Evolutionary conservation across 2,797 vertebrate species (phyloP), one percentile per base, ranked within the genome.

Genomic region (Pelochelys cantorii): DNA sequence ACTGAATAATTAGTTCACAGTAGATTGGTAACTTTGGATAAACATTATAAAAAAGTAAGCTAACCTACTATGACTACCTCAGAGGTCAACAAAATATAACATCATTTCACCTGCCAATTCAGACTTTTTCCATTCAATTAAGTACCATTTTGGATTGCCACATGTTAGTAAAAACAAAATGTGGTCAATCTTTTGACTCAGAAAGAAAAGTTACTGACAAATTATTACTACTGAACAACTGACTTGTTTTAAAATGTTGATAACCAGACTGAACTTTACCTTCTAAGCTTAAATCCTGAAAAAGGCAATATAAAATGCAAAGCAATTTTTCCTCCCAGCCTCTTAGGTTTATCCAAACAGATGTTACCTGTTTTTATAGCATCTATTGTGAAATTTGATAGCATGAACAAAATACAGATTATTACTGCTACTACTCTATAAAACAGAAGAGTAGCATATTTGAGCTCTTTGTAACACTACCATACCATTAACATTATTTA

Each of bases 171-270:
- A 5, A 89, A 79, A 88, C 81, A 93, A 92, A 1, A 91, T 27
- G 22, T 5, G 84, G 71, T 88, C 91, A 79, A 68, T 88, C 77
- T 60, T 37, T 27, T 5, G 1, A 81, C 80, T 56, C 77, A 92
- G 68, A n/a, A 68, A 92, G 29, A 91, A 62, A 95, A 91, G 94
- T 55, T 90, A 92, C 42, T 90, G 52, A 37, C 34, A 96, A 95
- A 90, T 96, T 93, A 94, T 11, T 92, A 78, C 84, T 79, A 56
- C 78, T 96, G 93, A 71, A 94, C 11, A 90, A 57, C 13, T 92
- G 88, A 83, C 15, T 55, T 31, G 55, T 85, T 15, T 68, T 59
- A 94, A 93, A 92, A 80, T 62, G 42, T 13, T 85, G 13, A 48
- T 65, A 93, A 62, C 37, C 74, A 31, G 60, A 94, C 10, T 12